Conservation (phyloP, 2,113 vertebrate genomes). For the Paratilapia polleni region DNA sequence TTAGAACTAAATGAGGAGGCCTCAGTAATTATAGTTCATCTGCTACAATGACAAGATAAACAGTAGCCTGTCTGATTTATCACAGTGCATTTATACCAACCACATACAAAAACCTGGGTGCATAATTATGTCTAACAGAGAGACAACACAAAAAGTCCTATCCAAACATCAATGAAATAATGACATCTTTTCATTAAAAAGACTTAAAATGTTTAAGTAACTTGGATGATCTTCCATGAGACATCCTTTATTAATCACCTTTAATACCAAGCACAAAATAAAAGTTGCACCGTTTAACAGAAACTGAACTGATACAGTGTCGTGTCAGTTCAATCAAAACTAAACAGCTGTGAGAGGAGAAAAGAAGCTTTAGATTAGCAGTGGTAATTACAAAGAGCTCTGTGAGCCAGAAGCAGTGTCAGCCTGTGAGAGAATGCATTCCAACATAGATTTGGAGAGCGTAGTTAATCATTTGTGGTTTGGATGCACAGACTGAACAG, state of each 20-base stretch:
- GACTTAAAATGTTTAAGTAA: not conserved
- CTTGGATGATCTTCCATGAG: not conserved
- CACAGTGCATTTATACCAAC: not conserved
- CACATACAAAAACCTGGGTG: not conserved
- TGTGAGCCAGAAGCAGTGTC: not conserved
- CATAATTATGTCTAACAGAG: not conserved
- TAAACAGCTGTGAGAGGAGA: not conserved
- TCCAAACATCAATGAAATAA: not conserved
- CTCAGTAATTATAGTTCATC: not conserved
- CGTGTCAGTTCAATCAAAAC: not conserved
- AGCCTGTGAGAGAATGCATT: not conserved
- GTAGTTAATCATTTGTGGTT: not conserved
- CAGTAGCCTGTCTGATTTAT: not conserved
- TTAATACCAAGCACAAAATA: not conserved
- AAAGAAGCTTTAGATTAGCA: slow-evolving; percentile 32
- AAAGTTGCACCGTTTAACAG: not conserved
- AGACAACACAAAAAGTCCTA: not conserved
- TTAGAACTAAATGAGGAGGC: not conserved
- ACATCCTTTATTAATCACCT: not conserved
- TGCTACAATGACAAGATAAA: not conserved
- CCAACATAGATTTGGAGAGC: not conserved
- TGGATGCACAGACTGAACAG: slow-evolving; percentile 14
- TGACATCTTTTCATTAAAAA: not conserved
- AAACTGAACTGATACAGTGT: not conserved
- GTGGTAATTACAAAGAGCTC: slow-evolving; percentile 17